phyloP scores from a whole-genome alignment of 2,888 invertebrate genomes.

The Orthosia gracilis region DNA sequence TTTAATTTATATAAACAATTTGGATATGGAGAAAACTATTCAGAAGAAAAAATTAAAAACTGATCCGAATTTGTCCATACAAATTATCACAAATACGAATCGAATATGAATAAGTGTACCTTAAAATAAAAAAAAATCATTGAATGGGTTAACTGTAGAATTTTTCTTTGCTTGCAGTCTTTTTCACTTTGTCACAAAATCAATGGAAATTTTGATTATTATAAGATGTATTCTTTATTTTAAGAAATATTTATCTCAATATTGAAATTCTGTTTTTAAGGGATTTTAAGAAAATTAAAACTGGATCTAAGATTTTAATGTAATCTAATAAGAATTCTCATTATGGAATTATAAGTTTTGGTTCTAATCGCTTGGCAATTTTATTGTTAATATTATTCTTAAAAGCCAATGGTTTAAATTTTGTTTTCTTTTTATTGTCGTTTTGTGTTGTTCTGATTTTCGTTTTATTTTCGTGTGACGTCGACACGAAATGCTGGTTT shows the following conservation, averaged over 20 bases:
- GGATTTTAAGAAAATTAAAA: constrained; percentile 10
- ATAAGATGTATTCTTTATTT: constrained; percentile 15
- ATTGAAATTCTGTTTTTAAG: constrained; percentile 6
- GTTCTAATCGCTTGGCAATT: constrained; percentile 16
- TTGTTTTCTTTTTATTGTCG: constrained; percentile 6
- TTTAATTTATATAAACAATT: constrained; percentile 44
- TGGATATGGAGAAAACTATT: background rate
- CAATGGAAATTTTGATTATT: constrained; percentile 12
- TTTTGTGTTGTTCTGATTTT: constrained; percentile 47
- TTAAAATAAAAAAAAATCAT: too few species aligned
- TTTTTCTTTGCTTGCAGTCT: background rate
- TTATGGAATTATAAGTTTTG: constrained; percentile 19
- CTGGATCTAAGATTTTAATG: constrained; percentile 1
- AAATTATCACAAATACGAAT: too few species aligned
- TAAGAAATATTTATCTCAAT: constrained; percentile 46
- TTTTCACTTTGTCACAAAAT: background rate
- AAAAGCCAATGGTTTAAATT: constrained; percentile 8
- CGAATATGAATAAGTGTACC: too few species aligned
- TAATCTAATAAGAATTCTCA: constrained; percentile 23
- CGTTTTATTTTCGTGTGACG: constrained; percentile 24
- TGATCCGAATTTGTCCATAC: too few species aligned
- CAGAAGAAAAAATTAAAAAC: too few species aligned
- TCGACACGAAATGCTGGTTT: constrained; percentile 45
- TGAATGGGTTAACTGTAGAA: background rate
- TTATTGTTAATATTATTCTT: constrained; percentile 18